Evolutionary conservation across 2,797 vertebrate genomes (phyloP), one percentile per base, ranked within the genome.

Genomic region (Austrolebias charrua): DNA sequence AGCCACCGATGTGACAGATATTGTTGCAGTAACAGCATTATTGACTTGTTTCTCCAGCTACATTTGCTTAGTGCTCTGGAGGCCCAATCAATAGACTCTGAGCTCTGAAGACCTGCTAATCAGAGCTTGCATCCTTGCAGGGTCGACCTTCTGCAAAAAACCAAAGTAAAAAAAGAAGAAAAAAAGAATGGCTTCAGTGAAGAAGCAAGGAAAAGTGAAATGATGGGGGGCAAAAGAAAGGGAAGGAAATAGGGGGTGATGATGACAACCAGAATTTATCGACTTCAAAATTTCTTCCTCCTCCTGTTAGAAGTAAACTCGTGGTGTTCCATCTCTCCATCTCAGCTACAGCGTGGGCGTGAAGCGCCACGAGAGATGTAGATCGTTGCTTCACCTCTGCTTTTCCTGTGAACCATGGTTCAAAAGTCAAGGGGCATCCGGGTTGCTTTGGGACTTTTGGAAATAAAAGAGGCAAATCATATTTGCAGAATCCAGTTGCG

Each of bases 31-130:
- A 95, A 95, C 94, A 88, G 88, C 79, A 84, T 94, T 98, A 98
- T 97, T 96, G 95, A 98, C 95, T 95, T 95, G 95, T 95, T 96
- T 95, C 95, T 94, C 93, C 80, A 78, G 90, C 93, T 95, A 94
- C 94, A 95, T 96, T 96, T 96, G 95, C 94, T 95, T 95, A 94
- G 95, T 93, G 93, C 94, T 94, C 95, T 93, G 78, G 93, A 95
- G 95, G 94, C 93, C 90, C 90, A 93, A 98, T 98, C 96, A 95
- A 98, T 98, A 96, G 93, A 95, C 95, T 95, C 92, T 93, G 63
- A 55, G 93, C 94, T 95, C 94, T 92, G 93, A 95, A 95, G 78
- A 94, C 91, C 91, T 92, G 92, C 95, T 96, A 96, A 97, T 96
- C 96, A 96, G 93, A 94, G 93, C 94, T 94, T 92, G 92, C 71